Percentiles rank a stretch among this genome's conserved stretches.
Evolutionary conservation across 2,113 vertebrate species (phyloP).

Genomic region (Sceloporus undulatus): DNA sequence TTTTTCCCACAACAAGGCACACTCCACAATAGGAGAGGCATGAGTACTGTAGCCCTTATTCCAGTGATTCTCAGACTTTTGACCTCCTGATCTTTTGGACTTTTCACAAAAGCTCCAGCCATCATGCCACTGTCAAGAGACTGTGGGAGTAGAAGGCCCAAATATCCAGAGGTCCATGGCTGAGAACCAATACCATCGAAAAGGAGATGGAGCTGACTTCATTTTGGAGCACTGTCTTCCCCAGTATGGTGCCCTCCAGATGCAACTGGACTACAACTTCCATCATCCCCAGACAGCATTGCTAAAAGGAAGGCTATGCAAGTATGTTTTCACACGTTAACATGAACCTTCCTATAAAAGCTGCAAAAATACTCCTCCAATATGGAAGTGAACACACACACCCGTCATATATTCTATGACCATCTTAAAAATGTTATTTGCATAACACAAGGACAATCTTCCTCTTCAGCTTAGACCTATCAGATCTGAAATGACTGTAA

Average conservation of each 20-base stretch:
- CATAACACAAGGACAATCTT: slow-evolving; percentile 67
- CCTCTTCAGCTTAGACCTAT: slow-evolving; percentile 69
- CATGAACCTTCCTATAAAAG: slow-evolving; percentile 57
- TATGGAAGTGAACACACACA: slow-evolving; percentile 36
- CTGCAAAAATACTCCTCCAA: slow-evolving; percentile 42
- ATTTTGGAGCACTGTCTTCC: background rate
- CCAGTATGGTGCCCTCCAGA: background rate
- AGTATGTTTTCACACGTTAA: slow-evolving; percentile 58
- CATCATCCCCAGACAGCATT: background rate
- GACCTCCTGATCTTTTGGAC: background rate
- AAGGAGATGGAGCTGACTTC: background rate
- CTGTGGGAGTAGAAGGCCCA: too few relatives aligned
- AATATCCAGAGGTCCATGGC: too few relatives aligned
- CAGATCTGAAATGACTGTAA: slow-evolving; percentile 73
- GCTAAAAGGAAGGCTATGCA: background rate
- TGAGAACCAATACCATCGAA: too few relatives aligned
- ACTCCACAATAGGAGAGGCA: background rate
- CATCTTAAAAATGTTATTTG: slow-evolving; percentile 68
- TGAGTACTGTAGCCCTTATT: background rate
- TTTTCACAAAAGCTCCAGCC: background rate
- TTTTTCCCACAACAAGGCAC: background rate
- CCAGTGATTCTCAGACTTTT: too few relatives aligned
- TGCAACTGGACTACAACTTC: too few relatives aligned
- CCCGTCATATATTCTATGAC: slow-evolving; percentile 59
- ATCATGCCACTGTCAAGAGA: background rate